These are phyloP conservation scores for Percina caprodes DNA, from an alignment of 2,113 vertebrate species.

Conservation along the genomic window DNA sequence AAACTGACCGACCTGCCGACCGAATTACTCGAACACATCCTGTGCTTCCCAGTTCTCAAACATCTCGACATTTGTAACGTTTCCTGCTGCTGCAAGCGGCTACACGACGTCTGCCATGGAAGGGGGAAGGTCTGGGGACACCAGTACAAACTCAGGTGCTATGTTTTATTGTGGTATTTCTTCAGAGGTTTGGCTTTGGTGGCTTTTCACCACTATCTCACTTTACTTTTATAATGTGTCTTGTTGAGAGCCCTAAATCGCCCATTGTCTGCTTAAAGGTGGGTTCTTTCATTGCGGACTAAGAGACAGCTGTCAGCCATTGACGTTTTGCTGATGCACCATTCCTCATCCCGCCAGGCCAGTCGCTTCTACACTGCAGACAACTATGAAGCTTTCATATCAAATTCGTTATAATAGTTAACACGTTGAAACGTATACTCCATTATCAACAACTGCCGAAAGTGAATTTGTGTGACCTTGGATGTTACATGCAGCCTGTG, in stretches of 20 bases:
- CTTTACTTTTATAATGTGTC: background rate
- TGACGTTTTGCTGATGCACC: conserved; percentile 78
- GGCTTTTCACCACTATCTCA: background rate
- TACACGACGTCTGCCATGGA: conserved; percentile 92
- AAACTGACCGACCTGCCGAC: conserved; percentile 89
- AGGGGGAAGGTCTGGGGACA: conserved; percentile 95
- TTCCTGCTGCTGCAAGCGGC: conserved; percentile 91
- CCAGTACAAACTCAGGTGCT: conserved; percentile 94
- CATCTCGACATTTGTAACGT: conserved; percentile 90
- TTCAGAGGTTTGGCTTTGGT: background rate
- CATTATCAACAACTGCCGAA: background rate
- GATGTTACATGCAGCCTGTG: conserved; percentile 12
- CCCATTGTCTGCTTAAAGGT: background rate
- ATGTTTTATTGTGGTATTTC: background rate
- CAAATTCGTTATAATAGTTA: background rate
- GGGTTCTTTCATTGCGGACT: conserved; percentile 16
- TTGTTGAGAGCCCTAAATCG: background rate
- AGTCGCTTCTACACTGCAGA: background rate
- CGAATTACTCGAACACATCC: conserved; percentile 93
- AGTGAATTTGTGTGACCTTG: conserved; percentile 56
- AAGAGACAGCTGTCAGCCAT: conserved; percentile 47
- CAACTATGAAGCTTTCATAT: background rate
- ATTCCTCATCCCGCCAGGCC: conserved; percentile 34
- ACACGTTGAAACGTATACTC: background rate
- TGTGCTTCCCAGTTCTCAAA: conserved; percentile 88